Evolutionary conservation across 2,888 invertebrate species (phyloP), one percentile per base, ranked within the genome.

Genomic region (Nemotelus pantherinus): DNA sequence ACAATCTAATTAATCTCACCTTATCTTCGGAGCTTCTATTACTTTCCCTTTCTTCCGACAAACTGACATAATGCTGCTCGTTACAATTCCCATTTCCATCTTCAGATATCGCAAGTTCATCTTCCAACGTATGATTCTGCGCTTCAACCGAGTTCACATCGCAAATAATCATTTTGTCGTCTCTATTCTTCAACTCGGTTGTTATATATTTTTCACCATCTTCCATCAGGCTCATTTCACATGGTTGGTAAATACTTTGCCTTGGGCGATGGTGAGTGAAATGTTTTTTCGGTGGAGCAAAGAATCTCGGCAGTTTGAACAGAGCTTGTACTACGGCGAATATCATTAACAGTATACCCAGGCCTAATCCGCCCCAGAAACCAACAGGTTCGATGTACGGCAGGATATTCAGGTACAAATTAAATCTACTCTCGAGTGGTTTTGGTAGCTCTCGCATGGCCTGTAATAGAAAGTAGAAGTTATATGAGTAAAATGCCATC

Each of bases 401-500:
- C 2, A 94, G 84, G 3, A 93, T 89, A 83, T 93, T 93, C 3
- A 95, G 86, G 84, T 95, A 95, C 9, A 95, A 85, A 80, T 90
- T 89, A 87, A 95, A 95, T 44, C 91, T 90, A 47, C 89, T 87
- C 77, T 89, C 88, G 82, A 95, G 85, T 0, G 85, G 84, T 2
- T 90, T 87, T 0, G 95, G 92, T 2, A 95, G 88, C 2, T 89
- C 87, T 82, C 90, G 89, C 92, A 95, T 90, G 83, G 91, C 90
- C 95, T 94, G 89, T 53, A 41, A 9, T 48, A 86, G 88, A 78
- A 7, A 64, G 45, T 50, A 41, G 50, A 64, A 25, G 25, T 25
- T 25, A 25, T 25, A 25, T 25, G 25, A 25, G 25, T 25, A 25
- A 25, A 25, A 25, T 25, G 25, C 25, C 25, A 25, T 25, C 25